Evolutionary conservation across 2,797 vertebrate genomes (phyloP).

Genomic region (Pagetopsis macropterus): DNA sequence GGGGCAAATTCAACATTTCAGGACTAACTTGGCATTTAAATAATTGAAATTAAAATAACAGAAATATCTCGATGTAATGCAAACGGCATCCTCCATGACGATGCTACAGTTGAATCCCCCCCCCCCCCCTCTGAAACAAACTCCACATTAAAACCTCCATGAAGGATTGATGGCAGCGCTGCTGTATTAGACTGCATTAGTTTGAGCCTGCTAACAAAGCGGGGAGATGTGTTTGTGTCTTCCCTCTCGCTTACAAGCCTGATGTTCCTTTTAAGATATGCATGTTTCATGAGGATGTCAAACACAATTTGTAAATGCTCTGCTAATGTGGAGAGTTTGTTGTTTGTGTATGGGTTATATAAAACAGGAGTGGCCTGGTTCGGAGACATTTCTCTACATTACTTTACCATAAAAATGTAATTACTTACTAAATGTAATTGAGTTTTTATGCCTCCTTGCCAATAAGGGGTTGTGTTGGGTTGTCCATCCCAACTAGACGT

Average conservation of each 20-base stretch:
- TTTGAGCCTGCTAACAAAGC: neutral
- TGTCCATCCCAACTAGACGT: too few species aligned
- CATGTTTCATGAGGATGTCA: constrained; percentile 60
- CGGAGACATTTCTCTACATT: neutral
- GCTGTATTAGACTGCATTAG: neutral
- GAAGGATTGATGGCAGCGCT: neutral
- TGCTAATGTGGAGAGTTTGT: constrained; percentile 1
- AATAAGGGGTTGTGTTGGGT: too few species aligned
- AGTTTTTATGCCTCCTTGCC: too few species aligned
- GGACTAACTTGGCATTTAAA: too few species aligned
- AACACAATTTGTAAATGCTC: constrained; percentile 22
- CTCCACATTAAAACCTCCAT: neutral
- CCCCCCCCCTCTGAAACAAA: neutral
- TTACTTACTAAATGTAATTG: neutral
- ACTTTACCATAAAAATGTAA: neutral
- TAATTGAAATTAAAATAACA: too few species aligned
- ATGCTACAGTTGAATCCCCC: neutral
- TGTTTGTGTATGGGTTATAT: constrained; percentile 1
- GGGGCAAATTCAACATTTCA: too few species aligned
- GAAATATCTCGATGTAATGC: too few species aligned
- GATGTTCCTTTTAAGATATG: constrained; percentile 45
- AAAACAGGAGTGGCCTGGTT: constrained; percentile 6
- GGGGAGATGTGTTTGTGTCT: constrained; percentile 6
- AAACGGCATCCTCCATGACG: neutral
- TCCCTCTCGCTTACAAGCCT: constrained; percentile 24